Base-by-base conservation (phyloP, 2,797 vertebrate species). In the Notamacropus eugenii region DNA sequence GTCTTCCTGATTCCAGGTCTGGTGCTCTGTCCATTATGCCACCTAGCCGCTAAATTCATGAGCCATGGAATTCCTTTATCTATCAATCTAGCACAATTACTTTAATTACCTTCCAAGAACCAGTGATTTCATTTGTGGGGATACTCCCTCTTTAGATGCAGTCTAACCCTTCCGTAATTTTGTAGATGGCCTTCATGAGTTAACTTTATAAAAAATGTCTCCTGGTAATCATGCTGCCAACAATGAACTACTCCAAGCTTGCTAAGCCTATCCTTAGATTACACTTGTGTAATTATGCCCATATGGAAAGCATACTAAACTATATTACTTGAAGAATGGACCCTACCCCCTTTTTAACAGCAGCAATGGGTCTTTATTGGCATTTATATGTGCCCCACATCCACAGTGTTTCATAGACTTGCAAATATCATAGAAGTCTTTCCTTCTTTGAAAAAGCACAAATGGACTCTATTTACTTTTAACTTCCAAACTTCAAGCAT, bases 381-480 rank as follows among this genome's bases (percentile, higher is more conserved):
- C 92, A 52, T 97, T 95, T 96, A 92, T 95, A 97, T 97, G 96
- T 82, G 87, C 93, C 92, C 92, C 91, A 93, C 96, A 82, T 95
- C 94, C 94, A 92, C 95, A 96, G 50, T 94, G 92, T 97, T 97
- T 97, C 93, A 74, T 97, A 97, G 97, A 97, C 94, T 97, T 96
- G 93, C 92, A 94, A 96, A 93, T 95, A 90, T 97, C 91, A 27
- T 96, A 57, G 96, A 97, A 97, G 97, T 97, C 93, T 94, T 95
- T 95, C 92, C 95, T 97, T 97, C 97, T 97, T 97, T 96, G 93
- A 97, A 97, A 96, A 96, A 96, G 92, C 91, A 92, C 97, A 97
- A 96, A 97, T 97, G 97, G 95, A 91, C 92, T 97, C 82, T 95
- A 97, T 96, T 97, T 97, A 95, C 91, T 87, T 92, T 50, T 96